Evolutionary conservation across 2,888 invertebrate species (phyloP), one percentile per base, ranked within the genome.

Genomic region (Sepioteuthis lessoniana): DNA sequence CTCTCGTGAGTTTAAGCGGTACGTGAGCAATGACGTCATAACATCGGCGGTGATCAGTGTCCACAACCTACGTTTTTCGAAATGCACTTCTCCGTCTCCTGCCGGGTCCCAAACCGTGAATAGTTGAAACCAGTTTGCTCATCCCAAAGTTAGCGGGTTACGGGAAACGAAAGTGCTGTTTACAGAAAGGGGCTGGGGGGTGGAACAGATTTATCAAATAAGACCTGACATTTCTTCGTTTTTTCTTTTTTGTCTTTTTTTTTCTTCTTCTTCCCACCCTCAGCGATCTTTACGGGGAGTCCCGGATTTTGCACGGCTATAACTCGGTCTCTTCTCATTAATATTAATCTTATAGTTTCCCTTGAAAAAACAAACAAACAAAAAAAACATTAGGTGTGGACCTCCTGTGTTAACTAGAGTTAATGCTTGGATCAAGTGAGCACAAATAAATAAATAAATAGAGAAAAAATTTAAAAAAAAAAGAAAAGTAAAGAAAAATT

Each of bases 341-440:
- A 76, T 76, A 76, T 76, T 76, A 76, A 76, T 76, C 76, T 55
- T n/a, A n/a, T 76, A 13, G n/a, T 76, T n/a, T 76, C 76, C 76
- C 10, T 35, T 13, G n/a, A 76, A n/a, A 35, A 76, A 55, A 19
- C 0, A 55, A 55, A 42, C 3, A 42, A 42, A 50, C 50, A 50
- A 50, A 50, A 50, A 50, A 50, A 50, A 10, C 76, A 76, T 76
- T 76, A 76, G 76, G n/a, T 35, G 35, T n/a, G 76, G 76, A 76
- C 76, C 76, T n/a, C 76, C n/a, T 76, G 76, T 76, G 76, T 76
- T 76, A 76, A 76, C 76, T 76, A n/a, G 76, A 76, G n/a, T 76
- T 76, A 76, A 76, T 76, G 76, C 13, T 55, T 55, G 55, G 55
- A 55, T 55, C 55, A 55, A 25, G 55, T 55, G 55, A 55, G 25